These are phyloP conservation scores for Paramisgurnus dabryanus DNA, from an alignment of 2,113 vertebrate genomes.

Conservation along the genomic window DNA sequence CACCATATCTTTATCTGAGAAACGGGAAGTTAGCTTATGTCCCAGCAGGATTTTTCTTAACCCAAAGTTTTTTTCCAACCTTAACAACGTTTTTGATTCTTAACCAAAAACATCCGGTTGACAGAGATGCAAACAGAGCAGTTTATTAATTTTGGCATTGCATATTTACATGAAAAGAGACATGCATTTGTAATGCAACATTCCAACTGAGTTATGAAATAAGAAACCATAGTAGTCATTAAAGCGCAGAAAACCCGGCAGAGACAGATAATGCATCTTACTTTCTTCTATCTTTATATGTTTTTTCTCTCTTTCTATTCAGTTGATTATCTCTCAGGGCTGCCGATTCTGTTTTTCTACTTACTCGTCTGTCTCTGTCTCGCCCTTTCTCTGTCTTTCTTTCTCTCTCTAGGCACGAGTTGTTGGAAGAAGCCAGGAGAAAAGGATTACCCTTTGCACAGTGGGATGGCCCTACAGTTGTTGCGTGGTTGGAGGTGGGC, in stretches of 20 bases:
- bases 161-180: not conserved
- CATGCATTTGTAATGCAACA: not conserved
- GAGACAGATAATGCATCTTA: slow-evolving; percentile 34
- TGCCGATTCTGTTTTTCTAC: not conserved
- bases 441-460: slow-evolving; percentile 98
- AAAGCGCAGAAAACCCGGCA: slow-evolving; percentile 20
- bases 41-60: not conserved
- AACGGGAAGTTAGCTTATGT: not conserved
- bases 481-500: slow-evolving; percentile 94
- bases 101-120: too few relatives aligned
- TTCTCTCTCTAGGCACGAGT: slow-evolving; percentile 84
- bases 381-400: slow-evolving; percentile 3
- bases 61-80: not conserved
- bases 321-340: slow-evolving; percentile 16
- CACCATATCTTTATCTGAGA: slow-evolving; percentile 6
- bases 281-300: slow-evolving; percentile 31
- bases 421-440: slow-evolving; percentile 95
- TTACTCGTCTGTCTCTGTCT: not conserved
- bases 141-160: not conserved
- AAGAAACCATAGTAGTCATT: not conserved
- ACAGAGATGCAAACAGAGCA: not conserved
- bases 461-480: slow-evolving; percentile 97
- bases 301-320: not conserved
- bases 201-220: not conserved
- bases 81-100: slow-evolving; percentile 5